A percentile compares a stretch with the other conserved stretches of the same genome.
These are phyloP conservation scores for Heliconius melpomene DNA, from an alignment of 1,140 invertebrate species.

Conservation along the genomic window DNA sequence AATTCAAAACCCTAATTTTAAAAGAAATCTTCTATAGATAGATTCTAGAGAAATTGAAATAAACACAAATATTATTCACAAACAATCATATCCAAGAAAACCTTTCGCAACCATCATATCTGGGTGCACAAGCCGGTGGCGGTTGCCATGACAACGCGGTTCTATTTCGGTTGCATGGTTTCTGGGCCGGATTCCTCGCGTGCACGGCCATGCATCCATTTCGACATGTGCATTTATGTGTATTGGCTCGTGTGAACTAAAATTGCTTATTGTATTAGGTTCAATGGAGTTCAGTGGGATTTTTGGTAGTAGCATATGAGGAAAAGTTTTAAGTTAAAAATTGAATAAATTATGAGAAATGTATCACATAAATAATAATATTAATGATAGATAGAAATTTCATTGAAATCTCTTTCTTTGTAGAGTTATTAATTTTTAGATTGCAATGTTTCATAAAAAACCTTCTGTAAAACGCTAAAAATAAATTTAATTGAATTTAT, in stretches of 20 bases:
- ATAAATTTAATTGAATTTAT: no score
- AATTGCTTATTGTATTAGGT: background rate
- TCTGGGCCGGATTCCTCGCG: conserved; percentile 9
- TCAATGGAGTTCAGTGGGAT: background rate
- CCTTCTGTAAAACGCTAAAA: no score
- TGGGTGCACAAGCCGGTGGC: background rate
- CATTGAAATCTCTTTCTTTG: no score
- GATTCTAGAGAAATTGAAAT: background rate
- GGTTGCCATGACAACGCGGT: conserved; percentile 6
- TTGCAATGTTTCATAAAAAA: no score
- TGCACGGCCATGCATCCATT: background rate
- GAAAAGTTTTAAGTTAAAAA: background rate
- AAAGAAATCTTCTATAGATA: no score
- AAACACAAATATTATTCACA: background rate
- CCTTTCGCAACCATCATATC: background rate
- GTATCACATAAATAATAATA: no score
- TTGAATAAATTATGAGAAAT: no score
- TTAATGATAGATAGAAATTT: no score
- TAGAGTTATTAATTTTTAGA: no score
- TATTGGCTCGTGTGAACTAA: background rate
- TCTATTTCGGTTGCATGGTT: conserved; percentile 12
- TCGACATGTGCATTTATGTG: background rate
- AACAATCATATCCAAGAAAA: background rate
- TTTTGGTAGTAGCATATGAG: background rate
- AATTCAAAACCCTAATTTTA: no score